These are phyloP conservation scores for Sakesphorus luctuosus DNA, from an alignment of 2,113 vertebrate genomes.

Conservation along the genomic window DNA sequence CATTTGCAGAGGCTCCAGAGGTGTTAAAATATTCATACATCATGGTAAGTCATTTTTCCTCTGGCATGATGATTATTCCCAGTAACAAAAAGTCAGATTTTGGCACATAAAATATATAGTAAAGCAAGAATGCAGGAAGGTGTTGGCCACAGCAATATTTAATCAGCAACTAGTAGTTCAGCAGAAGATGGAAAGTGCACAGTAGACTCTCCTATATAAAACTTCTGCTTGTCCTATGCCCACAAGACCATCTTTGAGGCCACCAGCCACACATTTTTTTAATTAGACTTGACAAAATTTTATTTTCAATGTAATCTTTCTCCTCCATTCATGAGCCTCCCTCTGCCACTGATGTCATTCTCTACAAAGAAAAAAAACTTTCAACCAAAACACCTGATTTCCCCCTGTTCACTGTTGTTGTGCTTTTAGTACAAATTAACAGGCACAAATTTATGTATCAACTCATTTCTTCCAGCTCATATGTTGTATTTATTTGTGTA, in stretches of 20 bases:
- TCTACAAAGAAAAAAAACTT: not conserved
- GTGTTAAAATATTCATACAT: not conserved
- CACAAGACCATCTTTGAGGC: not conserved
- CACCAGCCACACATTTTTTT: not conserved
- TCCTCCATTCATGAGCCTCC: not conserved
- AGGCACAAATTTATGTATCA: not conserved
- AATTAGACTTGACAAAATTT: not conserved
- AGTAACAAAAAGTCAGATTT: not conserved
- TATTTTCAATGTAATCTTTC: not conserved
- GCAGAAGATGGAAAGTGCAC: not conserved
- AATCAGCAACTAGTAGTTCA: constrained; percentile 24
- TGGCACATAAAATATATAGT: not conserved
- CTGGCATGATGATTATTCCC: not conserved
- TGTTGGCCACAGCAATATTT: constrained; percentile 10
- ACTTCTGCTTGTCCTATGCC: not conserved
- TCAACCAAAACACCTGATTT: not conserved
- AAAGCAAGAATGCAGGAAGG: constrained; percentile 28
- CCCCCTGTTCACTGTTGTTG: not conserved
- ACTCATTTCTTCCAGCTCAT: not conserved
- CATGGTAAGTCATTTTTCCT: not conserved
- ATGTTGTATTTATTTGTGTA: not conserved
- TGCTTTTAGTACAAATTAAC: not conserved
- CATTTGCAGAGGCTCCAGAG: constrained; percentile 33
- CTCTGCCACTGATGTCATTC: not conserved
- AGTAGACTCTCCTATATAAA: not conserved